phyloP scores from a whole-genome alignment of 1,140 invertebrate genomes.

The Aporrectodea caliginosa region DNA sequence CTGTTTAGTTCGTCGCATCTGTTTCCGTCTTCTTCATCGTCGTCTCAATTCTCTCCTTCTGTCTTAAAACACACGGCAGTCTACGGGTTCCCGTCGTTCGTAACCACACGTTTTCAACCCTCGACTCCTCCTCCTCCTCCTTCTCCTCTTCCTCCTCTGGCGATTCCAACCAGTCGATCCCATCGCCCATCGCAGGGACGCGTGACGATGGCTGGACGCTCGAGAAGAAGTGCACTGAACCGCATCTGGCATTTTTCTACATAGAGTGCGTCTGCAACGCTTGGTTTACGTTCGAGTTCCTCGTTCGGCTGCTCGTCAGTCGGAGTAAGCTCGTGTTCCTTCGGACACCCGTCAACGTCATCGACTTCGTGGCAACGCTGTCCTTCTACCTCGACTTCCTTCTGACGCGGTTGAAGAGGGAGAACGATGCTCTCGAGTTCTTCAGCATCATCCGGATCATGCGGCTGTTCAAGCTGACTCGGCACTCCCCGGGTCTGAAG shows the following conservation, averaged over 20 bases:
- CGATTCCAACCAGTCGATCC: neutral
- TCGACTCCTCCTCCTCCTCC: slow-evolving; percentile 6
- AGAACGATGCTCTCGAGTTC: slow-evolving; percentile 89
- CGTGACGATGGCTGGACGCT: neutral
- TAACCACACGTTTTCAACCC: slow-evolving; percentile 68
- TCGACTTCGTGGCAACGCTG: slow-evolving; percentile 86
- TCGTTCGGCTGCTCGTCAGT: slow-evolving; percentile 78
- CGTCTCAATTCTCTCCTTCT: slow-evolving; percentile 81
- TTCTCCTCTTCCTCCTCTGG: neutral
- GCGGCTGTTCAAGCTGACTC: slow-evolving; percentile 92
- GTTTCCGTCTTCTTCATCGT: slow-evolving; percentile 66
- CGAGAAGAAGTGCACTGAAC: neutral
- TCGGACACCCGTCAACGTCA: slow-evolving; percentile 65
- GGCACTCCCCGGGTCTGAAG: slow-evolving; percentile 72
- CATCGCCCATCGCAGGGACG: neutral
- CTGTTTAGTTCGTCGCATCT: slow-evolving; percentile 66
- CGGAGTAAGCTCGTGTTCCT: slow-evolving; percentile 60
- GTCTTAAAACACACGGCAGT: slow-evolving; percentile 81
- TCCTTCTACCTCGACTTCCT: slow-evolving; percentile 94
- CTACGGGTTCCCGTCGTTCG: slow-evolving; percentile 76
- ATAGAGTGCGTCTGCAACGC: slow-evolving; percentile 87
- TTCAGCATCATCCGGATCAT: slow-evolving; percentile 98
- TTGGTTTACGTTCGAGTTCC: slow-evolving; percentile 92
- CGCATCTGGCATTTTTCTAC: slow-evolving; percentile 4
- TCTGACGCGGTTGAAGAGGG: slow-evolving; percentile 74